Evolutionary conservation across 2,797 vertebrate genomes (phyloP).

Genomic region (Channallabes apus): DNA sequence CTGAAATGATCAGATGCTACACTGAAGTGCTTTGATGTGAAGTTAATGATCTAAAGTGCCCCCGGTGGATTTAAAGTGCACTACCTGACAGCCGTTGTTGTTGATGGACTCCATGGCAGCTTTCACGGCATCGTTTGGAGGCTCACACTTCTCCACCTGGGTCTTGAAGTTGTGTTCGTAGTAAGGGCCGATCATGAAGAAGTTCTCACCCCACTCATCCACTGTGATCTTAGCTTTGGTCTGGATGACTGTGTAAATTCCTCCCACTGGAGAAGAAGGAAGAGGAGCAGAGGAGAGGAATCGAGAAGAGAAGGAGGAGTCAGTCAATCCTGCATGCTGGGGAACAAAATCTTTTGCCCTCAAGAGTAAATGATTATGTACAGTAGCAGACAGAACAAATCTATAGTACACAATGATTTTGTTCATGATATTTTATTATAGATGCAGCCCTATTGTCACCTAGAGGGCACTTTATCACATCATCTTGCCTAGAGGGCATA

Average conservation of each 20-base stretch:
- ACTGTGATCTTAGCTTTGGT: slow-evolving; percentile 91
- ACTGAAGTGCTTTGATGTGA: neutral
- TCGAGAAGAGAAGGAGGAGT: neutral
- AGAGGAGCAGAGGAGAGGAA: neutral
- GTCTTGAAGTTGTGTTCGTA: slow-evolving; percentile 93
- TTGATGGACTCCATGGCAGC: slow-evolving; percentile 84
- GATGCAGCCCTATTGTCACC: neutral
- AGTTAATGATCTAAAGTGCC: neutral
- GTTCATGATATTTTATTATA: neutral
- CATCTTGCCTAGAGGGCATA: neutral
- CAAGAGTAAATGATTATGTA: neutral
- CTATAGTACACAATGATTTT: too few species aligned
- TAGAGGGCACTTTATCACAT: too few species aligned
- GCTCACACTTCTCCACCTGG: slow-evolving; percentile 89
- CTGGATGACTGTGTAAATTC: slow-evolving; percentile 97
- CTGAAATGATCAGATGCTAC: neutral
- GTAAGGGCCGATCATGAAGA: slow-evolving; percentile 90
- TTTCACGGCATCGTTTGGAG: slow-evolving; percentile 73
- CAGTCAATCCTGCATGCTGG: neutral
- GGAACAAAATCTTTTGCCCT: neutral
- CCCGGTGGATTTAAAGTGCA: neutral
- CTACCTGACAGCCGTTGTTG: slow-evolving; percentile 87
- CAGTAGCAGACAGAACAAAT: neutral
- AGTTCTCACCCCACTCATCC: slow-evolving; percentile 96
- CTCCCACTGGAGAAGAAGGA: slow-evolving; percentile 80